Base-by-base conservation (phyloP, 1,140 invertebrate genomes). In the Tetramorium simillimum region DNA sequence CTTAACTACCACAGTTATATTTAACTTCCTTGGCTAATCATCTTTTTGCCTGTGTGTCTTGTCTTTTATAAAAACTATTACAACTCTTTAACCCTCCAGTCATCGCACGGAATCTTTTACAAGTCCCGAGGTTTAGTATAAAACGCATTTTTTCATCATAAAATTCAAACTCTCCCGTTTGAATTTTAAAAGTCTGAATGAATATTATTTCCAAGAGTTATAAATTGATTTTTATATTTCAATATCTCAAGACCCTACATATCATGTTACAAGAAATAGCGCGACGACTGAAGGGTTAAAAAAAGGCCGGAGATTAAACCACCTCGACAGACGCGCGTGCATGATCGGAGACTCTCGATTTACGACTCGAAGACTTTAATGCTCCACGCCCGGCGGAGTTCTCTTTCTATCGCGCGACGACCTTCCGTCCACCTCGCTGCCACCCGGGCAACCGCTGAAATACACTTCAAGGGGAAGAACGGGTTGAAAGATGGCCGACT, bases 401-500 rank as follows among this genome's bases (percentile, higher is more conserved):
- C 40, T 18, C 62, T 56, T 72, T 16, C 62, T 24, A 76, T 77
- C 82, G 75, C 76, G 70, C 63, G 69, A 82, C 7, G 60, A 53
- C 80, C 78, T 67, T 56, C 18, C 37, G 9, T 77, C 51, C 40
- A 33, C 1, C 9, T 46, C 33, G 16, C 14, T 43, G 4, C 9
- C 2, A 65, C 62, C 56, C 51, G 12, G n/a, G 43, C 12, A 75
- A 82, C 56, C 62, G 40, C 37, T 56, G 51, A 53, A 86, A 86
- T 63, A 67, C 37, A 77, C 49, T 78, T 81, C 62, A 58, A 43
- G 49, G 40, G 40, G 37, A 53, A 43, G 76, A 56, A 69, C 37
- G 62, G 43, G 85, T 80, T 86, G 63, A 80, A 51, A 86, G 67
- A 86, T 58, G 69, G 69, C 69, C 80, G 80, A 84, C 80, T 84